phyloP scores from a whole-genome alignment of 23 tunicate genomes.

The Oikopleura vanhoeffeni region DNA sequence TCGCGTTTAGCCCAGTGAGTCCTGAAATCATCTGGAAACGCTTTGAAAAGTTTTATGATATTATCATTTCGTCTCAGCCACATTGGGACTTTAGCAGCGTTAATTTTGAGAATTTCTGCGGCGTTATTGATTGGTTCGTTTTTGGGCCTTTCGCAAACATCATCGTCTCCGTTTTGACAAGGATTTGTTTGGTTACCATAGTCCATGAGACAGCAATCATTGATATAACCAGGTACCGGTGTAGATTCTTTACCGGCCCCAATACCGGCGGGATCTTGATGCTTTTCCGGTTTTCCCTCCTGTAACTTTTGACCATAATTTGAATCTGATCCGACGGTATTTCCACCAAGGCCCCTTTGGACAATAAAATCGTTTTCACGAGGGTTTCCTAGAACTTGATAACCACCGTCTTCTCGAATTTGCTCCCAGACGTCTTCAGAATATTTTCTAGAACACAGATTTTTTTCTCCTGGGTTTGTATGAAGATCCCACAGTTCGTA shows the following conservation, averaged over 20 bases:
- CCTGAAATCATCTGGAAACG: neutral
- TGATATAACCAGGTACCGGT: neutral
- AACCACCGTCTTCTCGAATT: neutral
- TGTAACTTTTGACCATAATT: neutral
- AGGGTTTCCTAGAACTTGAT: neutral
- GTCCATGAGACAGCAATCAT: neutral
- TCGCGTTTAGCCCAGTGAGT: neutral
- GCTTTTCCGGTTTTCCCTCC: conserved; percentile 10
- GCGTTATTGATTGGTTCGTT: neutral
- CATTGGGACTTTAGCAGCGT: neutral
- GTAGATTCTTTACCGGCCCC: conserved; percentile 10
- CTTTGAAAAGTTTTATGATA: neutral
- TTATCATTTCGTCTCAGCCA: neutral
- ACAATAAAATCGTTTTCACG: neutral
- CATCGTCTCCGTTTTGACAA: neutral
- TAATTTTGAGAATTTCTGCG: neutral
- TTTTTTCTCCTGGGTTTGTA: neutral
- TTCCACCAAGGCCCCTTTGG: neutral
- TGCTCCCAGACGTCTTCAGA: neutral
- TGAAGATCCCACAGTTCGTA: conserved; percentile 5
- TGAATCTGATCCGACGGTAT: neutral
- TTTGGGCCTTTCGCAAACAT: neutral
- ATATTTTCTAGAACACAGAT: neutral
- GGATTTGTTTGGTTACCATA: neutral
- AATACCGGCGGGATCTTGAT: neutral